Evolutionary conservation across 2,797 vertebrate species (phyloP), one percentile per base, ranked within the genome.

Genomic region (Sylvia borin): DNA sequence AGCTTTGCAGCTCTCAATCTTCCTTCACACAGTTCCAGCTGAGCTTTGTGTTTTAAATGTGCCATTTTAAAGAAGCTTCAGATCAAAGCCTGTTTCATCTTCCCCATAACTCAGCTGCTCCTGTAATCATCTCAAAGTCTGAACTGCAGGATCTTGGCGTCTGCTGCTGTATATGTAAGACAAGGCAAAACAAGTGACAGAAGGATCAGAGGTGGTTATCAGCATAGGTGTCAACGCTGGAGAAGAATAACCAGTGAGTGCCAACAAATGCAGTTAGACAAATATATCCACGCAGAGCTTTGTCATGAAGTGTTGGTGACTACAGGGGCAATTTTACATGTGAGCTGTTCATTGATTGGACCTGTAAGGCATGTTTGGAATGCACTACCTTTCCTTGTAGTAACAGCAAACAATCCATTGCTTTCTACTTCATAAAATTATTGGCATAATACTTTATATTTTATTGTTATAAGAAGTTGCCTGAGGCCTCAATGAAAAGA

Each of bases 181-280:
- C 50, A 60, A 90, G 79, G 81, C 78, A 90, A 79, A 94, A 29
- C 40, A 89, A 94, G 85, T 54, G 91, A 76, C 94, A 92, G 85
- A 55, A 93, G 87, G 91, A 93, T 96, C 92, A 90, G 88, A 89
- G 92, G 91, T 95, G 89, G 75, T 82, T 94, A 81, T 88, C 88
- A 80, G 88, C 75, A 78, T 2, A 68, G 73, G 77, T 92, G 76
- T 73, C 90, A 93, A 8, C 24, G 42, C 40, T n/a, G 34, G 3
- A 86, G 72, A 87, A 70, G 67, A 76, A 67, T 92, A 67, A 64
- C 88, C 91, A 76, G 48, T 6, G 76, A 74, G 57, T 36, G 48
- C 71, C 60, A 64, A 64, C 62, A 94, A 85, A 29, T 10, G 10
- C 51, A 48, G 25, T 7, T 25, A 10, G 2, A 58, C 73, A 84